phyloP scores from a whole-genome alignment of 2,888 invertebrate species.

The Myopa tessellatipennis region DNA sequence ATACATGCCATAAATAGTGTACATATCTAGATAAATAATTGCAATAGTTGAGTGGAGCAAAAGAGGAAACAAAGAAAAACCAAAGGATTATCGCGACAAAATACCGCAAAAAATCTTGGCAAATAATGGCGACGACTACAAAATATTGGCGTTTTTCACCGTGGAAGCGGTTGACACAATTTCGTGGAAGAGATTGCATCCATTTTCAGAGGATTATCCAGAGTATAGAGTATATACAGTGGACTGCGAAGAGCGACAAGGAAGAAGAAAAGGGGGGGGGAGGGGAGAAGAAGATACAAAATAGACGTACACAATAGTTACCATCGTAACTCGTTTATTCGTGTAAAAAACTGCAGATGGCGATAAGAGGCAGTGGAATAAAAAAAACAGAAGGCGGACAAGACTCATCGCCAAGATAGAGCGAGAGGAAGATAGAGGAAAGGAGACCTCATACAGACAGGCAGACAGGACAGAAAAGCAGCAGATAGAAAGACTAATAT shows the following conservation, averaged over 20 bases:
- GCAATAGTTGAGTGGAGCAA: neutral
- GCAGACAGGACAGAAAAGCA: neutral
- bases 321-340: no score
- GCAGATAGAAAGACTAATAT: no score
- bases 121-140: slow-evolving; percentile 6
- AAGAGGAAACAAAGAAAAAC: neutral
- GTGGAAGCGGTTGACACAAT: slow-evolving; percentile 9
- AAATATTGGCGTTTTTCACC: neutral
- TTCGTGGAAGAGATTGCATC: neutral
- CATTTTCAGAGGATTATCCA: slow-evolving; percentile 17
- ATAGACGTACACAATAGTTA: no score
- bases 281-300: no score
- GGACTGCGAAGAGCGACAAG: no score
- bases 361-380: neutral
- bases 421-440: neutral
- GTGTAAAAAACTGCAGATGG: slow-evolving; percentile 19
- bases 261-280: no score
- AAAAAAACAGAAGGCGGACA: no score
- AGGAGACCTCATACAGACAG: neutral
- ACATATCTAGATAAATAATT: slow-evolving; percentile 4
- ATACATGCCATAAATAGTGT: neutral
- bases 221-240: neutral
- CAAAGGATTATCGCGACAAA: slow-evolving; percentile 12
- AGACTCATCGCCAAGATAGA: neutral
- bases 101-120: slow-evolving; percentile 10